Evolutionary conservation across 2,113 vertebrate species (phyloP).

Genomic region (Acrocephalus arundinaceus): DNA sequence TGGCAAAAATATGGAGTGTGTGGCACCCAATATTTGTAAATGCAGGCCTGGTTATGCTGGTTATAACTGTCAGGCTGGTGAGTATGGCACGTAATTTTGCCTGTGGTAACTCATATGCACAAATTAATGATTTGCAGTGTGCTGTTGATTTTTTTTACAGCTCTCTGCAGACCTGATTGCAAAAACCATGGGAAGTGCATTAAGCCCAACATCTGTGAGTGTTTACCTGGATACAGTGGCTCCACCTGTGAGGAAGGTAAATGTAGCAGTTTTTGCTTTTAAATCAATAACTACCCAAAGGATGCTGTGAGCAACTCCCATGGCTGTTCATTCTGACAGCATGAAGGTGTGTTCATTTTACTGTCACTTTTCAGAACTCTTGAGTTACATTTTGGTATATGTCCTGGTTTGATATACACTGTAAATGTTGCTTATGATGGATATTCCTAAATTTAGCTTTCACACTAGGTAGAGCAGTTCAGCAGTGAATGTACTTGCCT

Average conservation of each 20-base stretch:
- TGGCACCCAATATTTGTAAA: conserved; percentile 84
- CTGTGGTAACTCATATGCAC: not conserved
- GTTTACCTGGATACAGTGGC: conserved; percentile 78
- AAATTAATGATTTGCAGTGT: not conserved
- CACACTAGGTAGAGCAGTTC: not conserved
- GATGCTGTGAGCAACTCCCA: not conserved
- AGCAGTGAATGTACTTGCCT: not conserved
- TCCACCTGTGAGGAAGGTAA: conserved; percentile 85
- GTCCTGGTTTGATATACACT: not conserved
- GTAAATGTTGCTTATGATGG: not conserved
- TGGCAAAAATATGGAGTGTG: conserved; percentile 85
- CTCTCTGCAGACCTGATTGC: conserved; percentile 86
- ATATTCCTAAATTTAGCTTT: not conserved
- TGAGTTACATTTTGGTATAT: not conserved
- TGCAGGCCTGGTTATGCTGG: conserved; percentile 86
- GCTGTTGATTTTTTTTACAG: conserved; percentile 70
- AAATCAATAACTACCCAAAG: not conserved
- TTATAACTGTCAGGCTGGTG: conserved; percentile 84
- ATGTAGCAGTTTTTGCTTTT: not conserved
- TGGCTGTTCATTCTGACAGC: not conserved
- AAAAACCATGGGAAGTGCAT: conserved; percentile 87
- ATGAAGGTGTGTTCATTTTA: not conserved
- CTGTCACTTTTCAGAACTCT: not conserved
- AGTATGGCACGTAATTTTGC: conserved; percentile 49
- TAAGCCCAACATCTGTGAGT: conserved; percentile 82